Conservation (phyloP, 2,888 invertebrate species). For the Spodoptera picta region DNA sequence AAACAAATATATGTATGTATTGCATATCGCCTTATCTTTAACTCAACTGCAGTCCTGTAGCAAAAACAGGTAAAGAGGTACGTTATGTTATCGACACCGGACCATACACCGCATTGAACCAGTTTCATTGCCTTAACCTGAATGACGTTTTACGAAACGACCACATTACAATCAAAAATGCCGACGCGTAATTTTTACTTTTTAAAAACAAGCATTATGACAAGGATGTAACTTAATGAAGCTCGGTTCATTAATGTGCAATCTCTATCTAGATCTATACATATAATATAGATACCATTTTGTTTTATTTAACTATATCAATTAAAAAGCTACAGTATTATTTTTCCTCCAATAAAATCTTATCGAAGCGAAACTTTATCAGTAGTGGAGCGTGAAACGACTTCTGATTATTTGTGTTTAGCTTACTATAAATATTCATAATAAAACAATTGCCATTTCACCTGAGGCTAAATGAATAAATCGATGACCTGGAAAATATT, state of each 20-base stretch:
- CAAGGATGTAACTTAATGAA: background rate
- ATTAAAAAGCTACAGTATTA: constrained; percentile 12
- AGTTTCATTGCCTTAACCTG: constrained; percentile 50
- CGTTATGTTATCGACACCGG: constrained; percentile 42
- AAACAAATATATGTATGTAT: constrained; percentile 7
- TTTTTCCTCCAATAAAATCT: constrained; percentile 26
- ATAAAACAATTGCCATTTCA: background rate
- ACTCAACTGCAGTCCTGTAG: constrained; percentile 13
- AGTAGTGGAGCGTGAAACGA: constrained; percentile 8
- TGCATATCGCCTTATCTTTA: constrained; percentile 28
- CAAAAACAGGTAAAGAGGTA: constrained; percentile 32
- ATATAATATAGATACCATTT: too few species aligned
- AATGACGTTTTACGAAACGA: constrained; percentile 45
- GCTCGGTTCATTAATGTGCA: too few species aligned
- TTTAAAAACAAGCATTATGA: constrained; percentile 12
- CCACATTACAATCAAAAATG: constrained; percentile 42
- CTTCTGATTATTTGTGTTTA: constrained; percentile 2
- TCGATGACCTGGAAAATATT: too few species aligned
- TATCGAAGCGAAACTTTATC: constrained; percentile 27
- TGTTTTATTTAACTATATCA: constrained; percentile 17
- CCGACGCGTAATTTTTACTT: constrained; percentile 12
- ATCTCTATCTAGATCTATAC: too few species aligned
- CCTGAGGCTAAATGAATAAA: background rate
- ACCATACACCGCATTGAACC: constrained; percentile 33
- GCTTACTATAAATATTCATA: constrained; percentile 1